A percentile compares a stretch with the other conserved stretches of the same genome.
Conservation (phyloP, 23 tunicate genomes). For the Aplidium turbinatum region DNA sequence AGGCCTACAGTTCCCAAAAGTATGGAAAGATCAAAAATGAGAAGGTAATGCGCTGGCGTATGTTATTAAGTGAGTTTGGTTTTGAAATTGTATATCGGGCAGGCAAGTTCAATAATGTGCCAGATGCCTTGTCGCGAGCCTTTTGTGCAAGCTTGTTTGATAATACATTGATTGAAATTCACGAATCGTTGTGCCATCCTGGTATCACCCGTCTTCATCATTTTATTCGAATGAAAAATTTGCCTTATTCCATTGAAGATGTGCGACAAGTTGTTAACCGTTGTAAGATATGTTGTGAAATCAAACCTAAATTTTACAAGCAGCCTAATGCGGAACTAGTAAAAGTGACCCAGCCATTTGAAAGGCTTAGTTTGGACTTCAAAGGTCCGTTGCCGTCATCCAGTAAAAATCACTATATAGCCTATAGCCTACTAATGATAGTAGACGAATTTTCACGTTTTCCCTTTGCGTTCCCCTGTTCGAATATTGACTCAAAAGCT, state of each 20-base stretch:
- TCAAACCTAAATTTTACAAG: slow-evolving; percentile 27
- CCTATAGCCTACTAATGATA: slow-evolving; percentile 3
- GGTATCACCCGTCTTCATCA: slow-evolving; percentile 7
- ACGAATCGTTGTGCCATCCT: slow-evolving; percentile 29
- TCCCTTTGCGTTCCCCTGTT: slow-evolving; percentile 21
- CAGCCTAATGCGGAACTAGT: slow-evolving; percentile 5
- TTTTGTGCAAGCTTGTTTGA: slow-evolving; percentile 27
- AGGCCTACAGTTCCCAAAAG: neutral
- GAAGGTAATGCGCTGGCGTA: slow-evolving; percentile 35
- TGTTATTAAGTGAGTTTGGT: slow-evolving; percentile 14
- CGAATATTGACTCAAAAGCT: neutral
- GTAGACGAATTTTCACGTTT: slow-evolving; percentile 26
- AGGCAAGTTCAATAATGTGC: neutral
- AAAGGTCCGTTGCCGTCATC: slow-evolving; percentile 25
- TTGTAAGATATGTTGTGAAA: slow-evolving; percentile 18
- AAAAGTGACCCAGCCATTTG: slow-evolving; percentile 26
- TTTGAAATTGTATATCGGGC: slow-evolving; percentile 26
- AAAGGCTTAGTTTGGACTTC: neutral
- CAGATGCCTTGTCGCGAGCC: slow-evolving; percentile 29
- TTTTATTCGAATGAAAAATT: slow-evolving; percentile 8
- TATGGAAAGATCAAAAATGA: slow-evolving; percentile 32
- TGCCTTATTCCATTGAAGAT: slow-evolving; percentile 32
- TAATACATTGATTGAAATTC: slow-evolving; percentile 12
- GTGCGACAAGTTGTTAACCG: slow-evolving; percentile 6
- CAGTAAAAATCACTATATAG: slow-evolving; percentile 16